Evolutionary conservation across 2,888 invertebrate species (phyloP).

Genomic region (Acanthosepion pharaonis): DNA sequence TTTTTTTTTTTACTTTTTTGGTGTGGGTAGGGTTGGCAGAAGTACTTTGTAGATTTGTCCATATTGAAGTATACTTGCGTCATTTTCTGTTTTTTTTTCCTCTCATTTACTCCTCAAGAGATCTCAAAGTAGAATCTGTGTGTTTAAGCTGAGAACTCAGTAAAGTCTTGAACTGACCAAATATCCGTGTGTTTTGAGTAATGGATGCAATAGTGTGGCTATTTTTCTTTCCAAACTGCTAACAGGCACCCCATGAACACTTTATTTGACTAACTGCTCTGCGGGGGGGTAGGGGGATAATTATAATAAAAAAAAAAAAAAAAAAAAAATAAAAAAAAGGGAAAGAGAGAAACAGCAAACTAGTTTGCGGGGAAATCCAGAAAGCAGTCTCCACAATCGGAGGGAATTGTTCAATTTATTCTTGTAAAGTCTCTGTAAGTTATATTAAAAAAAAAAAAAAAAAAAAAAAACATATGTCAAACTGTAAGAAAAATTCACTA

Average conservation of each 20-base stretch:
- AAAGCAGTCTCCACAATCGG: not conserved
- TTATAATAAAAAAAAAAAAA: not conserved
- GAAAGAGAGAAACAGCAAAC: not conserved
- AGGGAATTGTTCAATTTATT: not conserved
- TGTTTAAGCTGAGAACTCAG: not conserved
- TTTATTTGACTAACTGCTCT: constrained; percentile 18
- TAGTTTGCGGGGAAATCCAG: not conserved
- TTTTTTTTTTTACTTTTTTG: too few relatives aligned
- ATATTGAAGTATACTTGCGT: not conserved
- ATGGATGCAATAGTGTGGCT: not conserved
- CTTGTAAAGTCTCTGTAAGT: not conserved
- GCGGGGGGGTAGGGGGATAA: not conserved
- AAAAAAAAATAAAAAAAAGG: not conserved
- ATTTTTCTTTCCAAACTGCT: not conserved
- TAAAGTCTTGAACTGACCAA: not conserved
- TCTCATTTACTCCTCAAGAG: not conserved
- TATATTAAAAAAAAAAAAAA: not conserved
- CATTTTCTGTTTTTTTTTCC: not conserved
- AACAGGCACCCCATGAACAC: not conserved
- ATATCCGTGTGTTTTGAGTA: not conserved
- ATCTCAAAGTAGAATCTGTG: not conserved
- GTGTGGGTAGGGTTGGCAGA: not conserved
- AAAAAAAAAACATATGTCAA: not conserved
- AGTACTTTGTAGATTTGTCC: constrained; percentile 14
- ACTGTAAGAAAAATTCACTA: not conserved